Evolutionary conservation across 2,888 invertebrate genomes (phyloP), one percentile per base, ranked within the genome.

Genomic region (Molorchus minor): DNA sequence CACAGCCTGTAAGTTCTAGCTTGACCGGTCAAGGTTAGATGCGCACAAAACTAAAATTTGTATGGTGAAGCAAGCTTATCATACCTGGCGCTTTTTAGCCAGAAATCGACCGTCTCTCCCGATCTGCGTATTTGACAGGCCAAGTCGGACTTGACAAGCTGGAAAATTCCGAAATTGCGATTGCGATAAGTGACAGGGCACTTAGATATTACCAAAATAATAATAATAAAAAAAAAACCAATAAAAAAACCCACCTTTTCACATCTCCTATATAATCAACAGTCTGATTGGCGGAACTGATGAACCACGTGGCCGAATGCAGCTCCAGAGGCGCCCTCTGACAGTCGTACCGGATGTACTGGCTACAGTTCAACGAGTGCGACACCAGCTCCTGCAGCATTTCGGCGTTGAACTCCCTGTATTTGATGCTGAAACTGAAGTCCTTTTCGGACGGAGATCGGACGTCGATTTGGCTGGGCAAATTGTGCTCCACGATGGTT

Each of bases 351-450:
- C 92, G 93, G 57, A 95, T 91, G 73, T 92, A 90, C 77, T 95
- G 95, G 56, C 92, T 91, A 73, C 95, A 96, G 77, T 92, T 92
- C 44, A 94, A 82, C 0, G 94, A 94, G 78, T 95, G 94, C 0
- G 93, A 92, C 56, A 95, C 92, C 59, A 95, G 82, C 72, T 94
- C 94, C 76, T 94, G 93, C 10, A 95, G 83, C 95, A 96, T 96
- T 77, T 93, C 93, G 0, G 92, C 91, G 0, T 90, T 89, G 77
- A 96, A 96, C 75, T 96, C 94, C 25, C 95, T 84, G 76, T 96
- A 96, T 65, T 90, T 91, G 57, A 96, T 92, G 69, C 87, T 89
- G 75, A 94, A 90, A 64, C 90, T 92, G 74, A 94, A 94, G 78
- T 94, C 93, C 60, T 86, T 85, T 62, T 92, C 91, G 3, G 87